Percentiles rank a stretch among this genome's conserved stretches.
Evolutionary conservation across 2,888 invertebrate genomes (phyloP).

Genomic region (Furcula furcula): DNA sequence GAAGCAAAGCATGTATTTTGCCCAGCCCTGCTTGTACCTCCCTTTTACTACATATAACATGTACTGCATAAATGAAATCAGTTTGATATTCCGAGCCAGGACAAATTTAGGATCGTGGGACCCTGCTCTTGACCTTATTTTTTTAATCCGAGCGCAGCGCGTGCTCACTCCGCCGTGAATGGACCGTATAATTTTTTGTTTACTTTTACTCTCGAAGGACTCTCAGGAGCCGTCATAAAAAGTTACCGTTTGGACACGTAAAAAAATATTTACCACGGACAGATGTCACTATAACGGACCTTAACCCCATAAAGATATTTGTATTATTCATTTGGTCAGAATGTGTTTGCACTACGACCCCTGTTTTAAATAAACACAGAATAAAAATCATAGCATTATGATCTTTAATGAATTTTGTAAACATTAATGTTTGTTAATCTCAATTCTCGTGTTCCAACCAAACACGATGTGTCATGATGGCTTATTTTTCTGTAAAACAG

Average conservation of each 20-base stretch:
- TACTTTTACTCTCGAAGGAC: conserved; percentile 70
- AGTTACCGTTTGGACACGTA: conserved; percentile 55
- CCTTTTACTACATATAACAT: background rate
- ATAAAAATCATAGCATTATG: background rate
- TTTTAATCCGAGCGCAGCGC: conserved; percentile 44
- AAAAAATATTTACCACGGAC: conserved; percentile 58
- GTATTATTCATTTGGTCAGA: too few relatives aligned
- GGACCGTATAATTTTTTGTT: conserved; percentile 71
- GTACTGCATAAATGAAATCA: conserved; percentile 9
- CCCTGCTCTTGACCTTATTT: conserved; percentile 40
- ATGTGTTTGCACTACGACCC: conserved; percentile 8
- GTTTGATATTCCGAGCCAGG: conserved; percentile 23
- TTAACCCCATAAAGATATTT: too few relatives aligned
- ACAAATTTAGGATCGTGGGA: conserved; percentile 33
- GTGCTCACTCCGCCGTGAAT: conserved; percentile 56
- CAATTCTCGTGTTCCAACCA: background rate
- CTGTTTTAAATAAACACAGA: background rate
- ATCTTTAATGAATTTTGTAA: conserved; percentile 16
- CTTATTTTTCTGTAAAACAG: conserved; percentile 1
- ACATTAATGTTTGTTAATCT: conserved; percentile 11
- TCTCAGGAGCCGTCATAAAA: conserved; percentile 48
- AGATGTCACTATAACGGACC: conserved; percentile 50
- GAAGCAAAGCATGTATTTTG: too few relatives aligned
- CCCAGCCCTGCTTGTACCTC: conserved; percentile 1
- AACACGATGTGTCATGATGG: conserved; percentile 15